Evolutionary conservation across 2,113 vertebrate genomes (phyloP).

Genomic region (Agelaius phoeniceus): DNA sequence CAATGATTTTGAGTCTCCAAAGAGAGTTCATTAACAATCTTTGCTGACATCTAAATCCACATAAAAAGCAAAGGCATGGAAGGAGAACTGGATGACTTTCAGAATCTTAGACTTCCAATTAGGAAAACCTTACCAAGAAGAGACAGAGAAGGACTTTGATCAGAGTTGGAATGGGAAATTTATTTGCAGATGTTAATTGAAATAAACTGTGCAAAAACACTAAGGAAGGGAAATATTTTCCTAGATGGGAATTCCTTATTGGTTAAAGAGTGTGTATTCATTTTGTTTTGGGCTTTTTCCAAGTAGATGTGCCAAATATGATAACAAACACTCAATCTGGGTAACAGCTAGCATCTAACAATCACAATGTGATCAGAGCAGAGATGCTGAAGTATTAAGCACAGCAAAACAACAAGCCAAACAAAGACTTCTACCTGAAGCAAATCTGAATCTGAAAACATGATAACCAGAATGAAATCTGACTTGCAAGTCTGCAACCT

Average conservation of each 20-base stretch:
- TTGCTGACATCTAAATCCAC: slow-evolving; percentile 3
- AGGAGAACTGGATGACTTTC: slow-evolving; percentile 24
- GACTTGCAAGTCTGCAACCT: background rate
- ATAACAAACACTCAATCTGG: background rate
- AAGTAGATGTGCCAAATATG: slow-evolving; percentile 25
- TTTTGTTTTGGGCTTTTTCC: slow-evolving; percentile 15
- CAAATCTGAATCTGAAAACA: background rate
- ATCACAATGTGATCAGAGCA: background rate
- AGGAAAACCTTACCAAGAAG: slow-evolving; percentile 20
- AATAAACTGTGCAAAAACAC: slow-evolving; percentile 33
- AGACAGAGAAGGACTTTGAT: slow-evolving; percentile 39
- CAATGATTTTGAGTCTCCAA: slow-evolving; percentile 34
- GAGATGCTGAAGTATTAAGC: slow-evolving; percentile 10
- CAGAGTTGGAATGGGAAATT: background rate
- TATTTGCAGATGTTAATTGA: slow-evolving; percentile 41
- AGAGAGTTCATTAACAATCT: slow-evolving; percentile 43
- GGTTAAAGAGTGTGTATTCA: slow-evolving; percentile 6
- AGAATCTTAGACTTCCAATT: slow-evolving; percentile 8
- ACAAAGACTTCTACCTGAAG: background rate
- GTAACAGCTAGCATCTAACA: slow-evolving; percentile 14
- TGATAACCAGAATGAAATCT: background rate
- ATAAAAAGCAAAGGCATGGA: slow-evolving; percentile 28
- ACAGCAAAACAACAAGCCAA: background rate
- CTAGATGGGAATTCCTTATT: slow-evolving; percentile 34
- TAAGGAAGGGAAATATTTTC: background rate